Base-by-base conservation (phyloP, 2,888 invertebrate species). In the Caenorhabditis afra region DNA sequence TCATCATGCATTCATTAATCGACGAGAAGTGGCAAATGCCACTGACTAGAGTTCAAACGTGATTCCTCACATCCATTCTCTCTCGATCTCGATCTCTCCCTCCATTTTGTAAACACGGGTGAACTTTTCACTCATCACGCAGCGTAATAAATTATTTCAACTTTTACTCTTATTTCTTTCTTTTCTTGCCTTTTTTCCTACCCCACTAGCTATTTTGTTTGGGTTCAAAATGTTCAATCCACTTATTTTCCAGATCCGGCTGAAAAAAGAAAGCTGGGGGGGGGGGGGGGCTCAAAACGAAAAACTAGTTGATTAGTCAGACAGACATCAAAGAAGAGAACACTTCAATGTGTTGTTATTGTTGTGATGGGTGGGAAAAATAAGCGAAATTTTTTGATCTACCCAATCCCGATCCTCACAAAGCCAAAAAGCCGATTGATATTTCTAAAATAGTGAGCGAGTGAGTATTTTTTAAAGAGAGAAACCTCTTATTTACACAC, bases 401-500 rank as follows among this genome's bases (percentile, higher is more conserved):
- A 5, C 20, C 14, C n/a, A 53, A 49, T 50, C 62, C 49, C 23
- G 44, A n/a, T n/a, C n/a, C 29, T 29, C 4, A 29, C 3, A 29
- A 29, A 3, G 4, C 29, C 29, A n/a, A n/a, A 23, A 52, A 52
- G 49, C 44, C 44, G 65, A 65, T 53, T 58, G 57, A 14, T 11
- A 45, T 29, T 44, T 44, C 7, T 8, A 8, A 41, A 41, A 14
- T 14, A 41, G 41, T 11, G 11, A 41, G 11, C 3, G 11, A 41
- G 41, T 14, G 29, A 18, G 2, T n/a, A 52, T n/a, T n/a, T n/a
- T n/a, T 41, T 10, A n/a, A 5, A 22, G 3, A 20, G 12, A 49
- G n/a, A 35, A 73, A 50, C 49, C 12, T 73, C 68, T 73, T 64
- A 73, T 73, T 64, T 73, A 73, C 73, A 73, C 58, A 58, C 47